Conservation (phyloP, 2,113 vertebrate genomes). For the Grus americana region DNA sequence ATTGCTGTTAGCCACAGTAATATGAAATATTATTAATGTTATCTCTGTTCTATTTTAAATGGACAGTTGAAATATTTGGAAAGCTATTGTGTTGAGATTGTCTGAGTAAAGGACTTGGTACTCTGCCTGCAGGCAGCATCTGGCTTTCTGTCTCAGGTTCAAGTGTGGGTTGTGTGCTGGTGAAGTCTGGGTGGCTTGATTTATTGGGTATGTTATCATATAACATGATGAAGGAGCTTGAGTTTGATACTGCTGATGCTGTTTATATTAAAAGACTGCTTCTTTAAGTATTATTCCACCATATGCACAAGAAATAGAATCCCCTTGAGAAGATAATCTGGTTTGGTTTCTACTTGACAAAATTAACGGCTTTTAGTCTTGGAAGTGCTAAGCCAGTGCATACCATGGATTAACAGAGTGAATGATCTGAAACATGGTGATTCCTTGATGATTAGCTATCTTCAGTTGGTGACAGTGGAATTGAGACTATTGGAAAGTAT, state of each 20-base stretch:
- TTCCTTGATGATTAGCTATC: background rate
- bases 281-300: background rate
- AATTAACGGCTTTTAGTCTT: background rate
- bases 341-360: background rate
- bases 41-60: background rate
- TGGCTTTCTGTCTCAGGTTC: background rate
- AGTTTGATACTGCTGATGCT: background rate
- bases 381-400: background rate
- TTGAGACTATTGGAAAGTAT: background rate
- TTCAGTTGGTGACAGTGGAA: background rate
- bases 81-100: background rate
- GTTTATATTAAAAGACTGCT: background rate
- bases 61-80: background rate
- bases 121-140: background rate
- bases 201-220: background rate
- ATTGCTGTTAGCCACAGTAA: background rate
- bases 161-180: background rate
- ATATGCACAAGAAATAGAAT: background rate
- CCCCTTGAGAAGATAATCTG: background rate
- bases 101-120: background rate
- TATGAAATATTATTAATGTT: background rate
- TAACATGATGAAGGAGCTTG: background rate
- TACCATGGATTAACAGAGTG: background rate
- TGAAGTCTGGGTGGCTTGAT: background rate
- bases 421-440: background rate